Conservation (phyloP, 2,797 vertebrate genomes). For the Bryconaethiops microstoma region DNA sequence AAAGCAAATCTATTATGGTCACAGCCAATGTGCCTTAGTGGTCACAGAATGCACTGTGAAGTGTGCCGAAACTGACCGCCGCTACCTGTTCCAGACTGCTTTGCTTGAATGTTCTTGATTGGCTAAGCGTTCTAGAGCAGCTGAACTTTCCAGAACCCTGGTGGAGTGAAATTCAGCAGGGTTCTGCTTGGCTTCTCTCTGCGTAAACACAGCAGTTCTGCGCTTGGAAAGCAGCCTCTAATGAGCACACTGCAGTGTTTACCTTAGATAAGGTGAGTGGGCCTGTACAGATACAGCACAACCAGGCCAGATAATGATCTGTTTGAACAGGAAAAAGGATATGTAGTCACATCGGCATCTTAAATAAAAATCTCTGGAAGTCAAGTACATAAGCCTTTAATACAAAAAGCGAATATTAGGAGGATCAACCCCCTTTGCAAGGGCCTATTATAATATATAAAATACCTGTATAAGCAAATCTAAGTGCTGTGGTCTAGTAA, state of each 20-base stretch:
- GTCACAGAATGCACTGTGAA: not conserved
- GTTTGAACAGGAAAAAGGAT: constrained; percentile 76
- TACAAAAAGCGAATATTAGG: constrained; percentile 19
- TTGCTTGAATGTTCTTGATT: not conserved
- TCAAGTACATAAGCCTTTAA: constrained; percentile 20
- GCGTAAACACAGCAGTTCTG: constrained; percentile 80
- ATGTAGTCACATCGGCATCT: constrained; percentile 43
- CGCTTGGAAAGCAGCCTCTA: constrained; percentile 83
- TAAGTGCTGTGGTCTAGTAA: not conserved
- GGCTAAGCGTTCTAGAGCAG: not conserved
- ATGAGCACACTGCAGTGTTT: constrained; percentile 90
- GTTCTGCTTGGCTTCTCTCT: constrained; percentile 51
- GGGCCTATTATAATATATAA: not conserved
- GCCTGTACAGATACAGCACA: constrained; percentile 75
- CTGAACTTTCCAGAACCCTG: not conserved
- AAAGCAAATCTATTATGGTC: too few relatives aligned
- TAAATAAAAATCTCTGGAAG: not conserved
- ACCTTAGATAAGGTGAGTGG: constrained; percentile 92
- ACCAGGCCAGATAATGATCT: constrained; percentile 71
- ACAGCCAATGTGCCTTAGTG: not conserved
- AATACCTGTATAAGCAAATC: not conserved
- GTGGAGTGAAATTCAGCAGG: constrained; percentile 55
- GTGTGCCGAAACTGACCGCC: too few relatives aligned
- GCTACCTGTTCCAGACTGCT: too few relatives aligned
- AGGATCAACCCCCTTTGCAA: not conserved